Percentiles rank a stretch among this genome's conserved stretches.
These are phyloP conservation scores for Aporophyla nigra DNA, from an alignment of 2,888 invertebrate species.

Conservation along the genomic window DNA sequence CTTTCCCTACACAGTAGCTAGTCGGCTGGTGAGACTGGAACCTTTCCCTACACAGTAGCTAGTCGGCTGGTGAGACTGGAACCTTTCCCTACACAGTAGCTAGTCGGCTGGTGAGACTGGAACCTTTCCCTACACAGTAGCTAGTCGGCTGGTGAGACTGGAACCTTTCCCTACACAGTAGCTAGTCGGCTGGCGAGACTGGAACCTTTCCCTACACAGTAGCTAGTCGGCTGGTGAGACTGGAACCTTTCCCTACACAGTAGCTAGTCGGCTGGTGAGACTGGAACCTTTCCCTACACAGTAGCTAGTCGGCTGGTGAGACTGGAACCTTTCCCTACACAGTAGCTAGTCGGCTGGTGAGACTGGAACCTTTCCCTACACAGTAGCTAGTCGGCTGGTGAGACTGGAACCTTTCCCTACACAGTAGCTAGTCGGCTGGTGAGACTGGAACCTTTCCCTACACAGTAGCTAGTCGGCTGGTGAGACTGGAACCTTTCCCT, in stretches of 20 bases:
- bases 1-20: too few relatives aligned
- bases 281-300: not conserved
- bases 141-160: not conserved
- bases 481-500: not conserved
- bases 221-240: not conserved
- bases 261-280: not conserved
- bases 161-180: too few relatives aligned
- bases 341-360: not conserved
- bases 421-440: not conserved
- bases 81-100: too few relatives aligned
- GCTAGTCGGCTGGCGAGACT: not conserved
- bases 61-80: not conserved
- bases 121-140: too few relatives aligned
- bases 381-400: not conserved
- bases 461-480: not conserved
- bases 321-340: not conserved
- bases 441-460: not conserved
- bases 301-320: not conserved
- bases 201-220: too few relatives aligned
- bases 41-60: too few relatives aligned
- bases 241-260: too few relatives aligned
- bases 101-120: not conserved
- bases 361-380: not conserved
- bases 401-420: not conserved
- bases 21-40: not conserved